Conservation (phyloP, 2,797 vertebrate genomes). For the Stomatorhinus walkeri region DNA sequence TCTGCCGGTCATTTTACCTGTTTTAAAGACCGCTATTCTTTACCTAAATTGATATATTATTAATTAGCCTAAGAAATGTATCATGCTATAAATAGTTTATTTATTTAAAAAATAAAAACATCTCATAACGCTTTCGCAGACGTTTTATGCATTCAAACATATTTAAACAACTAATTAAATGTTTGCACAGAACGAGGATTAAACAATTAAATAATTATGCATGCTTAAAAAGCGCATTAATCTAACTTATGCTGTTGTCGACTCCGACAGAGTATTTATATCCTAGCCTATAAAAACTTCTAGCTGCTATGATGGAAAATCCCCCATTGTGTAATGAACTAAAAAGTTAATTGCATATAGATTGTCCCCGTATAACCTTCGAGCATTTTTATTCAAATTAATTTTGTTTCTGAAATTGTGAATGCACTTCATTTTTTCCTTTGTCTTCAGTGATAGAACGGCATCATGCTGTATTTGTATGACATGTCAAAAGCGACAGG, state of each 20-base stretch:
- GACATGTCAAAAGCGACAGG: neutral
- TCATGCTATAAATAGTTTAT: neutral
- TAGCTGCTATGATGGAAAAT: neutral
- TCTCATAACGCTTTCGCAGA: neutral
- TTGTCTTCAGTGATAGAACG: neutral
- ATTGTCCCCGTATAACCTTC: neutral
- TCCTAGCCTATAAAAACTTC: neutral
- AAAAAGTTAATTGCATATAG: slow-evolving; percentile 2
- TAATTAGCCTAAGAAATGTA: neutral
- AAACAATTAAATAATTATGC: neutral
- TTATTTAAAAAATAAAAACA: neutral
- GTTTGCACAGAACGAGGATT: neutral
- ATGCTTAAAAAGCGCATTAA: neutral
- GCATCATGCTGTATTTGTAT: neutral
- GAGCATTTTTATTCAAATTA: neutral
- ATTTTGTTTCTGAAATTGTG: neutral
- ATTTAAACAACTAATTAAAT: neutral
- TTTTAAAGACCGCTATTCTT: neutral
- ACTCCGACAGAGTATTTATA: neutral
- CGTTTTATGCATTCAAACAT: neutral
- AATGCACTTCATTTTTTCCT: neutral
- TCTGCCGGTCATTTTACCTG: neutral
- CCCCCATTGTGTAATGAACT: neutral
- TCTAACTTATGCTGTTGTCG: neutral
- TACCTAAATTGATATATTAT: neutral